Evolutionary conservation across 2,797 vertebrate species (phyloP).

Genomic region (Pseudochirops corinnae): DNA sequence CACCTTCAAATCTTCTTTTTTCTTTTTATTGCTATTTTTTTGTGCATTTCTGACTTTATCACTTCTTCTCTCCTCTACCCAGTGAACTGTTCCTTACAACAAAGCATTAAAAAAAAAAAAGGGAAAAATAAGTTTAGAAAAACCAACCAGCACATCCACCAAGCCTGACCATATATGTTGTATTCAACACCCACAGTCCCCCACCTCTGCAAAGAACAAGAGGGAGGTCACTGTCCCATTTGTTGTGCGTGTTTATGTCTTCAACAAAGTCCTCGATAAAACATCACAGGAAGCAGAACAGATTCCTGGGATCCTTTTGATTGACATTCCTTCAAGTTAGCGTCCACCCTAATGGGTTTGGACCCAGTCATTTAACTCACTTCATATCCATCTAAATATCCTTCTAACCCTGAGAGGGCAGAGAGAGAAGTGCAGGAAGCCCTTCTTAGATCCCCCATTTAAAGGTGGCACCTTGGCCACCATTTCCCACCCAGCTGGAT

Average conservation of each 20-base stretch:
- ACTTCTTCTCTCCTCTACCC: neutral
- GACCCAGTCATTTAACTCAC: neutral
- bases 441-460: neutral
- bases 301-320: neutral
- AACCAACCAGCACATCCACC: neutral
- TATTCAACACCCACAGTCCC: neutral
- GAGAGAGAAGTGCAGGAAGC: neutral
- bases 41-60: neutral
- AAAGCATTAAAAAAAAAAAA: neutral
- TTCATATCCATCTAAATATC: neutral
- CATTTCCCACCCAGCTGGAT: neutral
- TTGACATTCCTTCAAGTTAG: neutral
- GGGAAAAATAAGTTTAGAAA: neutral
- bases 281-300: neutral
- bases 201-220: neutral
- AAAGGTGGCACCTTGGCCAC: neutral
- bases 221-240: neutral
- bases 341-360: neutral
- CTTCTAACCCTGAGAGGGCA: neutral
- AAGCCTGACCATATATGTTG: neutral
- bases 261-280: neutral
- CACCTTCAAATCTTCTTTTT: neutral
- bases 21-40: neutral
- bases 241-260: neutral
- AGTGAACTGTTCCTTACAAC: neutral